Base-by-base conservation (phyloP, 2,113 vertebrate species). In the Sigmodon hispidus region DNA sequence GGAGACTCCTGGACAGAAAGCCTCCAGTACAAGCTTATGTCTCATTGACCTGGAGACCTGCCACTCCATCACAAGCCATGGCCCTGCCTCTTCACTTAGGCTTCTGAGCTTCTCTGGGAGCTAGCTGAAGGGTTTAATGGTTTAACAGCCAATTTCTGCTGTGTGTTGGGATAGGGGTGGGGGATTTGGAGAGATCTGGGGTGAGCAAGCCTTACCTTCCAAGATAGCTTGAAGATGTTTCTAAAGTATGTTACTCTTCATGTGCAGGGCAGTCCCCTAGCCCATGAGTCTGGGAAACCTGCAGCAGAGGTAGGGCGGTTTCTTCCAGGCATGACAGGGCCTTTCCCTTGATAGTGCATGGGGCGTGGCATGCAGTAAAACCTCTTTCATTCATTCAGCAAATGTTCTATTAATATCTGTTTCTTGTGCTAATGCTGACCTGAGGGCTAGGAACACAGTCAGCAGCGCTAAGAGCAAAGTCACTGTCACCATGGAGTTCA, bases 201-300 rank as follows among this genome's bases (percentile, higher is more conserved):
- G 9, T 40, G 57, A 84, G 45, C n/a, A 19, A 76, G 65, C 72
- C 31, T 95, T 88, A 80, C 89, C 40, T 63, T 86, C 17, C 31
- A 95, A 61, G 50, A 57, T 91, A 83, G 48, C 61, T 94, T 65
- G 48, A 80, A 83, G 83, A 45, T 63, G 57, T 36, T 91, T n/a
- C 87, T 21, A 3, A 65, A 89, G 21, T 13, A 36, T 63, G 69
- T 80, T 83, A 73, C 8, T 69, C 43, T 11, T 7, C 45, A 48
- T 21, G 81, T 26, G 24, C 15, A 50, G 22, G 24, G 29, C 13
- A 19, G 70, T 0, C 8, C 36, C 50, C 43, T 11, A 12, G 36
- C 16, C 9, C 73, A 45, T 63, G 79, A 83, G 36, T 45, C 83
- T 50, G 16, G 57, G 69, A 91, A 26, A n/a, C 7, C 85, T 59